Evolutionary conservation across 2,888 invertebrate genomes (phyloP), one percentile per base, ranked within the genome.

Genomic region (Danaus chrysippus): DNA sequence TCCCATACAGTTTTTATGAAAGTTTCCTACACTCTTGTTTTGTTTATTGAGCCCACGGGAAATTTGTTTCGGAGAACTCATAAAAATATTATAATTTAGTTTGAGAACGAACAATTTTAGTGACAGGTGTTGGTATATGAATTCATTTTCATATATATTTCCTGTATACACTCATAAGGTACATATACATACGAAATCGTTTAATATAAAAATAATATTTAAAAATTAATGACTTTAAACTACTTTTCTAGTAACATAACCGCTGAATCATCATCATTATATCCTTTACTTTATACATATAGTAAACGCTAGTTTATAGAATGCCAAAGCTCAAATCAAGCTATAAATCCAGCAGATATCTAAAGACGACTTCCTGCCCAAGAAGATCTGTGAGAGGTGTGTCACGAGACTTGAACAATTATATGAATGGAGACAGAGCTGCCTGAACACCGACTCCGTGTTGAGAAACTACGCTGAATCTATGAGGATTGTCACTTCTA

Each of bases 311-410:
- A 17, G 10, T 17, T 10, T 49, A 6, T 10, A 49, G 49, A 49
- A 49, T 15, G 17, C 17, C 10, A 10, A 49, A 17, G 17, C 17
- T 54, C 54, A 34, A 41, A 19, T 23, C 9, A 34, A 41, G 19
- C 41, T 59, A 11, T 64, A 59, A 56, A 72, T 81, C 74, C 84
- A 89, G 87, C 90, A 94, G 94, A 93, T 94, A 81, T 93, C 93
- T 74, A 94, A 94, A 82, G 94, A 94, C 79, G 94, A 94, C 84
- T 93, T 92, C 75, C 83, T 94, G 71, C 94, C 94, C 59, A 94
- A 94, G 87, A 94, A 93, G 85, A 94, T 94, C 76, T 94, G 94
- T 80, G 94, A 94, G 82, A 89, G 92, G 59, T 94, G 94, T 79
- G 86, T 94, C 69, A 92, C 92, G 56, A 91, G 93, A 56, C 82